phyloP scores from a whole-genome alignment of 2,113 vertebrate genomes.

The Prionailurus viverrinus region DNA sequence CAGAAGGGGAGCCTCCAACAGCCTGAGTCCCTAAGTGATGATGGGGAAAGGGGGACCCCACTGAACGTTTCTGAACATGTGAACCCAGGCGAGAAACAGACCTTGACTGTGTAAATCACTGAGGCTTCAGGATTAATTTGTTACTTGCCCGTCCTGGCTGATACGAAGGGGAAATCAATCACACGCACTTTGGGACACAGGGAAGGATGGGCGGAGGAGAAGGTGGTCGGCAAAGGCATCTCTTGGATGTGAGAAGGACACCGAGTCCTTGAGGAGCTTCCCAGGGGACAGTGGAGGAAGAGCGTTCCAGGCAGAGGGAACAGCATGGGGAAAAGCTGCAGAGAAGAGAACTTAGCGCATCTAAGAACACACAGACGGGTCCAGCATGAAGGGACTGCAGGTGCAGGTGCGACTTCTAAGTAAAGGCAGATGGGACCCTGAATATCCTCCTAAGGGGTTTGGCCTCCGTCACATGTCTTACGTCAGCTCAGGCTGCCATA shows the following conservation, averaged over 20 bases:
- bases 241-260: not conserved
- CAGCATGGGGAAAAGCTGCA: not conserved
- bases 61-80: not conserved
- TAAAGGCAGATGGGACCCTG: no score
- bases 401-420: not conserved
- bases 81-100: not conserved
- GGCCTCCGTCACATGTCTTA: not conserved
- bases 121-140: not conserved
- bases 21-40: not conserved
- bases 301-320: not conserved
- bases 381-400: no score
- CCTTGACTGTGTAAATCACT: not conserved
- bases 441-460: rapidly evolving
- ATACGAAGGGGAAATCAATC: not conserved
- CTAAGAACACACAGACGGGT: rapidly evolving
- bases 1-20: not conserved
- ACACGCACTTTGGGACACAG: not conserved
- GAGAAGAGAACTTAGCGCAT: no score
- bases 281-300: not conserved
- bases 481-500: not conserved
- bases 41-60: rapidly evolving
- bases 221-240: not conserved
- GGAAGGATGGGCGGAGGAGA: not conserved
- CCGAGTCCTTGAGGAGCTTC: not conserved
- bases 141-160: not conserved